Evolutionary conservation across 2,113 vertebrate genomes (phyloP).

Genomic region (Melanotaenia duboulayi): DNA sequence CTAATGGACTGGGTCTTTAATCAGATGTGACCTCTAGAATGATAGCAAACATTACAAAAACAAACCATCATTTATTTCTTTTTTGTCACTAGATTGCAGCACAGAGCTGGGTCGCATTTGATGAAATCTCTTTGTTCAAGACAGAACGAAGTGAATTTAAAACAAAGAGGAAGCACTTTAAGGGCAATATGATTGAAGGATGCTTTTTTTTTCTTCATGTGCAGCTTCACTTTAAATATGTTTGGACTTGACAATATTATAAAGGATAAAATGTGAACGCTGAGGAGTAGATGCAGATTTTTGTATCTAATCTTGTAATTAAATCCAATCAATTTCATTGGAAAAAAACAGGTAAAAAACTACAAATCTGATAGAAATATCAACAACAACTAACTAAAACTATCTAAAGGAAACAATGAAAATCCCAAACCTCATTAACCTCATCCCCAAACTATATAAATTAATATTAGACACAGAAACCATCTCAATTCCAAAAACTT

Average conservation of each 20-base stretch:
- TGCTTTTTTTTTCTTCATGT: neutral
- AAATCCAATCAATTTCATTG: too few species aligned
- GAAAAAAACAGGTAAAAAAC: too few species aligned
- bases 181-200: constrained; percentile 53
- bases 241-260: neutral
- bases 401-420: too few species aligned
- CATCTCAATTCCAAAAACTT: too few species aligned
- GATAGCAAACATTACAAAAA: constrained; percentile 89
- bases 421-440: too few species aligned
- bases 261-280: too few species aligned
- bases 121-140: constrained; percentile 88
- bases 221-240: neutral
- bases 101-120: constrained; percentile 85
- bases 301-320: neutral
- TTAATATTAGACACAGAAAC: too few species aligned
- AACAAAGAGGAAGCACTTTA: constrained; percentile 51
- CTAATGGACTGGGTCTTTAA: constrained; percentile 96
- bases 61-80: constrained; percentile 82
- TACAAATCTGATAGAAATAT: too few species aligned
- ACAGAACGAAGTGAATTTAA: constrained; percentile 67
- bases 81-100: constrained; percentile 87
- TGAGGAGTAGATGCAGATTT: neutral
- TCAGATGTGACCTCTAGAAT: constrained; percentile 94
- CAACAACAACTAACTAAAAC: too few species aligned
- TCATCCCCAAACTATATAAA: too few species aligned